Evolutionary conservation across 2,888 invertebrate genomes (phyloP).

Genomic region (Stegana nigrithorax): DNA sequence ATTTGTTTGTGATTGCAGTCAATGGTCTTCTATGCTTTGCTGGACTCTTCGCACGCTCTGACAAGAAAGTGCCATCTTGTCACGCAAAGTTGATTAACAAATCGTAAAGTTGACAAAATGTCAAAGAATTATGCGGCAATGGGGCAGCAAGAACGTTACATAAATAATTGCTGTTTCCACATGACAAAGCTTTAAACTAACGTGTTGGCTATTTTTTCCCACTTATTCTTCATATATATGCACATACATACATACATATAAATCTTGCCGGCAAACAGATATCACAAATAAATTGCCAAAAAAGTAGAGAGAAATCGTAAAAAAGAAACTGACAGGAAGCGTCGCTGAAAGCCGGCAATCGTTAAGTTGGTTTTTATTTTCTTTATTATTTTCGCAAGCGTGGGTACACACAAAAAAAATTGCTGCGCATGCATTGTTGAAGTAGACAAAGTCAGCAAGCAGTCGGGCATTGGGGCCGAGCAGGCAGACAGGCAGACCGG

Average conservation of each 20-base stretch:
- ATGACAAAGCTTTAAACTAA: slow-evolving; percentile 2
- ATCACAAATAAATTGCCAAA: neutral
- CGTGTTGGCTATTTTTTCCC: neutral
- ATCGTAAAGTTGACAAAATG: neutral
- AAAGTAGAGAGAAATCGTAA: neutral
- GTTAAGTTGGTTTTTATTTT: slow-evolving; percentile 7
- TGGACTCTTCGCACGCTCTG: too few relatives aligned
- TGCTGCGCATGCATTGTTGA: neutral
- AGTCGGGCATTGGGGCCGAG: too few relatives aligned
- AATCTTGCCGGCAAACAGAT: neutral
- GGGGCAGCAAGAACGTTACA: neutral
- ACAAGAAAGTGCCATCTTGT: too few relatives aligned
- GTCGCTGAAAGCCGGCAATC: neutral
- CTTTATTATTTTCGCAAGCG: neutral
- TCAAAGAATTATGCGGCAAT: neutral
- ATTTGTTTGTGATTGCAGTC: too few relatives aligned
- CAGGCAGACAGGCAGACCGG: too few relatives aligned
- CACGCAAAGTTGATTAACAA: slow-evolving; percentile 57
- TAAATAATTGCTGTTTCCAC: neutral
- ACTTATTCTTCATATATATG: neutral
- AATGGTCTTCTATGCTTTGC: too few relatives aligned
- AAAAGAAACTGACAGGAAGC: neutral
- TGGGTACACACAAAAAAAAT: neutral
- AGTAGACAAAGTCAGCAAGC: neutral
- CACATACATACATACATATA: neutral